These are phyloP conservation scores for Dryadula phaetusa DNA, from an alignment of 2,888 invertebrate species.

Conservation along the genomic window DNA sequence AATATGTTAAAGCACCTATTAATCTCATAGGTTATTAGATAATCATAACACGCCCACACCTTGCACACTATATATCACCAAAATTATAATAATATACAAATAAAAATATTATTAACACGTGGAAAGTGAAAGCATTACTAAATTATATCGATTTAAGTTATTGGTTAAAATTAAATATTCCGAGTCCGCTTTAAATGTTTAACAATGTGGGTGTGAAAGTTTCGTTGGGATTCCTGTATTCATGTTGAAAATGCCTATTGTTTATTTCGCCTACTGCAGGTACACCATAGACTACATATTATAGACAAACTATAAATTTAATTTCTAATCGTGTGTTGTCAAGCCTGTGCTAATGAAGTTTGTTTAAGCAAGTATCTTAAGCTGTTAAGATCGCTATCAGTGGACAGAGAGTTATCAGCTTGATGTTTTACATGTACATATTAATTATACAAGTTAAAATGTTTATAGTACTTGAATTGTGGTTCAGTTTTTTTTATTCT, in stretches of 20 bases:
- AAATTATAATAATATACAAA: conserved; percentile 26
- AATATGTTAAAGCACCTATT: background rate
- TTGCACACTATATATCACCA: background rate
- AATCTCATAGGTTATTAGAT: background rate
- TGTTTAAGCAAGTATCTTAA: conserved; percentile 24
- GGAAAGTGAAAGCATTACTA: conserved; percentile 34
- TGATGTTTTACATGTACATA: background rate
- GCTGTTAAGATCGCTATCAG: conserved; percentile 29
- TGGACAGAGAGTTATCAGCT: conserved; percentile 4
- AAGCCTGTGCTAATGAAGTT: conserved; percentile 25
- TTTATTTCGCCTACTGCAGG: background rate
- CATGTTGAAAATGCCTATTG: background rate
- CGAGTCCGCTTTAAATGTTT: background rate
- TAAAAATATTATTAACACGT: conserved; percentile 27
- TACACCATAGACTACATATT: background rate
- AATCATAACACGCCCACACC: background rate
- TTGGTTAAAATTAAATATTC: conserved; percentile 25
- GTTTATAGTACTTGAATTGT: background rate
- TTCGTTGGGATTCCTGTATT: conserved; percentile 11
- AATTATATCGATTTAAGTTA: conserved; percentile 28
- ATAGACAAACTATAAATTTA: background rate
- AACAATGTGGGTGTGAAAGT: conserved; percentile 26
- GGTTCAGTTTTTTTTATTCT: too few relatives aligned
- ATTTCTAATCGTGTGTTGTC: background rate
- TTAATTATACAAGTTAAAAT: conserved; percentile 9